Evolutionary conservation across 2,113 vertebrate species (phyloP), one percentile per base, ranked within the genome.

Genomic region (Paracanthobrama guichenoti): DNA sequence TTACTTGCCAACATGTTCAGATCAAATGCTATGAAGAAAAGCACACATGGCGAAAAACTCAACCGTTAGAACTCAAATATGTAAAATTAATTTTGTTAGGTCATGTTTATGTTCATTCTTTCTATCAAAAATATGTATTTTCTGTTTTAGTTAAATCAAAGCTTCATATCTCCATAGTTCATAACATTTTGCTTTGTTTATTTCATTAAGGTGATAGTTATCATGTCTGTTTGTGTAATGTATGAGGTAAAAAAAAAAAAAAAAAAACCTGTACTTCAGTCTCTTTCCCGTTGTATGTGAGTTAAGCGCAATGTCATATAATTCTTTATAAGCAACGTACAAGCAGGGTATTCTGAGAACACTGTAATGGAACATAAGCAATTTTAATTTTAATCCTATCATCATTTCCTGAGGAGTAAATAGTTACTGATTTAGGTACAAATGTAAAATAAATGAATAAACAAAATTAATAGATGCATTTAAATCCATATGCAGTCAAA

Each of bases 401-500:
- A 69, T 35, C 1, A n/a, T 42, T 42, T 22, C 10, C 16, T 16
- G 7, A 31, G 18, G 4, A 50, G 16, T 53, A 28, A 50, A 39
- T 9, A 10, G 72, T 50, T 74, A 22, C 50, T 92, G 91, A 91
- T 94, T 93, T 88, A 83, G 84, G 81, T 86, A 67, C n/a, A 76
- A 64, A 82, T 73, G 1, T 42, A 18, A 72, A 78, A 20, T 39
- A 59, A 35, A 39, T 22, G 20, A 76, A 71, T 72, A 60, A 86
- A 91, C n/a, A 9, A 22, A 71, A 39, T 39, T 0, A 39, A 39
- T 7, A 39, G 1, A 39, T 39, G 39, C 39, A 39, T 9, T 69
- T 39, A 90, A 91, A 90, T 91, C 16, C 16, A 53, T 53, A 18
- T 53, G 16, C 16, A 53, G 90, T 92, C 89, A 93, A 83, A 94